Base-by-base conservation (phyloP, 1,140 invertebrate species). In the Chironomus striatipennis region DNA sequence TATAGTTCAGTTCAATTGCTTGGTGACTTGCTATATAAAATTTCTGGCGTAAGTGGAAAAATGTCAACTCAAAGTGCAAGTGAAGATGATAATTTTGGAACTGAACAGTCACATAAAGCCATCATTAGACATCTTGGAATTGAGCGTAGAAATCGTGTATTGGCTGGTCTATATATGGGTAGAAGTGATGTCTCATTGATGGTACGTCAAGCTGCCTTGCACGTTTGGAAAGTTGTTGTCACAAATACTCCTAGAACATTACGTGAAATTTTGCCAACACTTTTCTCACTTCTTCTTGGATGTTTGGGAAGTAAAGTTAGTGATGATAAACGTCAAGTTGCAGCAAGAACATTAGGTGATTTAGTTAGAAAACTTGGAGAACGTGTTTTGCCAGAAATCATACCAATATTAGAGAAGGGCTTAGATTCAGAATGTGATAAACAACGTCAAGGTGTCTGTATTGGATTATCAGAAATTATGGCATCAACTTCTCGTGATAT, bases 21-120 rank as follows among this genome's bases (percentile, higher is more conserved):
- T 8, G 98, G 98, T 21, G 98, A 99, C 83, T 85, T 99, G 64
- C 83, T 99, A 12, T 99, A 98, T 82, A 90, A 95, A 75, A 95
- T 99, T 75, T 99, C 97, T 43, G 96, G 96, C 75, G 96, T 99
- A 0, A 94, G 95, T 74, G 97, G 97, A 73, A 99, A 99, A 84
- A 99, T 99, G 96, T 97, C 94, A 15, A 99, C 98, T 0, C 96
- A 98, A 84, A 98, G 96, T 1, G 95, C 95, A 3, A 93, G 92
- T 78, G 98, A 99, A 81, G 98, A 99, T 83, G 98, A 99, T 81
- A 99, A 98, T 82, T 98, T 99, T 84, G 98, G 97, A 74, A 98
- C 98, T 0, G 97, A 99, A 83, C 92, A 95, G 78, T 98, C 96
- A 0, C 95, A 98, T 79, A 87, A 89, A 81, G 93, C 94, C 0